These are phyloP conservation scores for Enteromius unitaeniatus DNA, from an alignment of 2,797 vertebrate species.

Conservation along the genomic window DNA sequence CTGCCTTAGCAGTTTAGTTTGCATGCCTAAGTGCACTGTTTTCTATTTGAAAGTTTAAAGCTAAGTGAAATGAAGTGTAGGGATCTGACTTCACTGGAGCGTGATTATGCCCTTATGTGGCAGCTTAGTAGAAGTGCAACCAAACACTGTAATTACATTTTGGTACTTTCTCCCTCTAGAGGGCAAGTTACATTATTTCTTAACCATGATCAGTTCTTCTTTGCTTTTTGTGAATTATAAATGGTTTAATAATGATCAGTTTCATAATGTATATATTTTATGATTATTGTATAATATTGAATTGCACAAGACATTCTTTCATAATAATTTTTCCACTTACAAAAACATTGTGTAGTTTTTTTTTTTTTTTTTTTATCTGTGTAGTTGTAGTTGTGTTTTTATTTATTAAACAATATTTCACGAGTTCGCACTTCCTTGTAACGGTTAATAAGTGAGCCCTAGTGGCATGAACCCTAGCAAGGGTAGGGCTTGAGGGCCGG, in stretches of 20 bases:
- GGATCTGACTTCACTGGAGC: slow-evolving; percentile 24
- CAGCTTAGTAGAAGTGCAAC: slow-evolving; percentile 29
- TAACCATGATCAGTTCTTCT: background rate
- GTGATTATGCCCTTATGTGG: slow-evolving; percentile 74
- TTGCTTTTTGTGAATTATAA: background rate
- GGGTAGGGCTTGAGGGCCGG: too few relatives aligned
- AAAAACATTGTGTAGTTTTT: background rate
- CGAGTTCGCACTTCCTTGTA: too few relatives aligned
- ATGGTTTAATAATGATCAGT: background rate
- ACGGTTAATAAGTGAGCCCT: too few relatives aligned
- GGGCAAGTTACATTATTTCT: background rate
- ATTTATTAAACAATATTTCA: background rate
- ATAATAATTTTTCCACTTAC: background rate
- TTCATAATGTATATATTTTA: background rate
- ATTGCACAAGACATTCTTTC: background rate
- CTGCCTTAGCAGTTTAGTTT: background rate
- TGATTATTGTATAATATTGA: background rate
- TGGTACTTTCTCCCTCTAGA: slow-evolving; percentile 9
- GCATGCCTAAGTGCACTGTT: background rate
- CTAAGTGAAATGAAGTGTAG: background rate
- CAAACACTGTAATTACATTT: slow-evolving; percentile 23
- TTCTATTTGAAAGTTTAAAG: background rate
- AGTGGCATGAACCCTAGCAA: too few relatives aligned
- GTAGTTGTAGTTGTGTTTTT: background rate
- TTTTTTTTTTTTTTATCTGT: background rate